phyloP scores from a whole-genome alignment of 2,797 vertebrate genomes.

The Scolopax rusticola region DNA sequence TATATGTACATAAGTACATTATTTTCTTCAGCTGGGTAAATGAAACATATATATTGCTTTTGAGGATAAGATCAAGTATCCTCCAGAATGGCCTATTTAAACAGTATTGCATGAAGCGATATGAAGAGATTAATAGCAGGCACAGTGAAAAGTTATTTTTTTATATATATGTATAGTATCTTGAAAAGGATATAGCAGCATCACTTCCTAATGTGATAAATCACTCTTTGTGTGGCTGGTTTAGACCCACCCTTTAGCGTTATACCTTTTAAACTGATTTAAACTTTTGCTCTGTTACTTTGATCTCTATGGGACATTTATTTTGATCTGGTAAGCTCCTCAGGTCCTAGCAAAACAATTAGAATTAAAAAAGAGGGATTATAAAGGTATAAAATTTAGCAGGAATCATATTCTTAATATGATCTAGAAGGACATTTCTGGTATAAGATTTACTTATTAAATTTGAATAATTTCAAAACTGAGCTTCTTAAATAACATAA shows the following conservation, averaged over 20 bases:
- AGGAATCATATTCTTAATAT: conserved; percentile 60
- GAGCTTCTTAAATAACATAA: conserved; percentile 44
- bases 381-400: conserved; percentile 59
- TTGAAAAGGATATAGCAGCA: background rate
- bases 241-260: background rate
- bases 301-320: conserved; percentile 45
- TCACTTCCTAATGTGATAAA: conserved; percentile 12
- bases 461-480: conserved; percentile 43
- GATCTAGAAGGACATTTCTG: conserved; percentile 58
- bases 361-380: conserved; percentile 74
- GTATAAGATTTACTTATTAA: conserved; percentile 53
- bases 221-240: background rate
- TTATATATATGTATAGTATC: background rate
- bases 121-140: background rate
- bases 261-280: conserved; percentile 23
- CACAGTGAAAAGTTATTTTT: background rate
- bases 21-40: background rate
- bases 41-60: background rate
- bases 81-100: background rate
- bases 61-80: background rate
- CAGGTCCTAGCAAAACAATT: conserved; percentile 61
- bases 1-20: background rate
- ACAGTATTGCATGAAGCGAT: background rate
- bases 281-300: conserved; percentile 48
- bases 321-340: conserved; percentile 64